A percentile compares a stretch with the other conserved stretches of the same genome.
phyloP scores from a whole-genome alignment of 2,797 vertebrate genomes.

The Macropodus opercularis region DNA sequence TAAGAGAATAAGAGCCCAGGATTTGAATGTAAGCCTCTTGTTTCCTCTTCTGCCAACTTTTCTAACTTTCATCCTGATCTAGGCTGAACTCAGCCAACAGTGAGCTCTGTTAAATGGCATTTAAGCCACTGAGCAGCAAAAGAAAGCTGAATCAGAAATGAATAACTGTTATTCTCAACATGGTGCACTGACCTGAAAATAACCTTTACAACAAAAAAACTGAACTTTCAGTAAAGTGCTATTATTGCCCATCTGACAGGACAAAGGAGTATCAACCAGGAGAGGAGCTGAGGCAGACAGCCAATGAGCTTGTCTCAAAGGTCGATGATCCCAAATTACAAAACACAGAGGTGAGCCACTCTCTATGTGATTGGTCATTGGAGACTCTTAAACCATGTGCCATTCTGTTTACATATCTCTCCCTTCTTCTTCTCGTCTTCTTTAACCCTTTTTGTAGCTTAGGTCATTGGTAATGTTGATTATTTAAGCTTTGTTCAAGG shows the following conservation, averaged over 20 bases:
- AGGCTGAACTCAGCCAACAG: neutral
- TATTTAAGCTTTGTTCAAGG: slow-evolving; percentile 3
- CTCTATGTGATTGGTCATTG: neutral
- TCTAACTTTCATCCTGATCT: neutral
- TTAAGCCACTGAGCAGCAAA: neutral
- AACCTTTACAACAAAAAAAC: neutral
- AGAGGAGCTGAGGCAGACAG: slow-evolving; percentile 90
- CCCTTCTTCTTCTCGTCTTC: slow-evolving; percentile 44
- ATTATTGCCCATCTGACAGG: slow-evolving; percentile 77
- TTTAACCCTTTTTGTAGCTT: slow-evolving; percentile 26
- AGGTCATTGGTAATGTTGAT: slow-evolving; percentile 10
- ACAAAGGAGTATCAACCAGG: slow-evolving; percentile 92
- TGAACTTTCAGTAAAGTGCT: neutral
- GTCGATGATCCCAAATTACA: slow-evolving; percentile 95
- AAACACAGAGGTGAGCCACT: slow-evolving; percentile 91
- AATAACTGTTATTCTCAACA: slow-evolving; percentile 4
- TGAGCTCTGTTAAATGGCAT: neutral
- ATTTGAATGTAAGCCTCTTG: neutral
- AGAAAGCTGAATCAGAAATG: slow-evolving; percentile 9
- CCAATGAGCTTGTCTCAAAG: slow-evolving; percentile 93
- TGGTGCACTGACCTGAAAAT: slow-evolving; percentile 13
- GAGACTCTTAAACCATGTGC: slow-evolving; percentile 7
- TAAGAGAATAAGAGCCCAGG: slow-evolving; percentile 1
- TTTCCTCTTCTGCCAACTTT: neutral
- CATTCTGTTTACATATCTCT: slow-evolving; percentile 50